Percentiles rank a stretch among this genome's conserved stretches.
Conservation (phyloP, 1,140 invertebrate species). For the Halictus rubicundus region DNA sequence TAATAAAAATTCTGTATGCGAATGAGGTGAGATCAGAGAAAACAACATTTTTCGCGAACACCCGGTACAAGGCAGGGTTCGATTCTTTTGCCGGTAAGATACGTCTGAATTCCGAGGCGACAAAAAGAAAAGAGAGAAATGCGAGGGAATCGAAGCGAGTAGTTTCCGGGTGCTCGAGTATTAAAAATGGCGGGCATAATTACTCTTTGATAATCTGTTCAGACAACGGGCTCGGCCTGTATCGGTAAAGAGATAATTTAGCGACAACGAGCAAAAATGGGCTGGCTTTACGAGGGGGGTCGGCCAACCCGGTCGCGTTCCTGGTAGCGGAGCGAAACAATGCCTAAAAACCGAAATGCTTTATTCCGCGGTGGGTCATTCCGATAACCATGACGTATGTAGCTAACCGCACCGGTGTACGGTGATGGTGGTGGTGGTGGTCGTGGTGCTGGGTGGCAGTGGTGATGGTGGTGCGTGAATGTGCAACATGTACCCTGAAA, state of each 20-base stretch:
- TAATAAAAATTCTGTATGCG: too few relatives aligned
- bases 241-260: slow-evolving; percentile 32
- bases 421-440: background rate
- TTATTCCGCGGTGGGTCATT: slow-evolving; percentile 45
- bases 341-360: slow-evolving; percentile 53
- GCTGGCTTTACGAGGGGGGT: background rate
- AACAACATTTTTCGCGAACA: too few relatives aligned
- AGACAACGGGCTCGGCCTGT: background rate
- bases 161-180: background rate
- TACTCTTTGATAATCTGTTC: background rate
- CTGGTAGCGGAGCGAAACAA: slow-evolving; percentile 9
- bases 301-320: background rate
- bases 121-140: too few relatives aligned
- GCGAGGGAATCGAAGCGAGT: too few relatives aligned
- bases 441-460: background rate
- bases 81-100: too few relatives aligned
- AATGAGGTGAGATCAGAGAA: too few relatives aligned
- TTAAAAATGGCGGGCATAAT: background rate
- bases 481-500: slow-evolving; percentile 8
- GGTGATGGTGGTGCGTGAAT: slow-evolving; percentile 13
- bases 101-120: too few relatives aligned
- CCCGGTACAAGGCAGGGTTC: too few relatives aligned
- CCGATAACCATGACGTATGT: slow-evolving; percentile 58
- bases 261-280: slow-evolving; percentile 33
- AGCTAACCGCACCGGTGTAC: slow-evolving; percentile 8